Evolutionary conservation across 2,888 invertebrate species (phyloP), one percentile per base, ranked within the genome.

Genomic region (Elegia similella): DNA sequence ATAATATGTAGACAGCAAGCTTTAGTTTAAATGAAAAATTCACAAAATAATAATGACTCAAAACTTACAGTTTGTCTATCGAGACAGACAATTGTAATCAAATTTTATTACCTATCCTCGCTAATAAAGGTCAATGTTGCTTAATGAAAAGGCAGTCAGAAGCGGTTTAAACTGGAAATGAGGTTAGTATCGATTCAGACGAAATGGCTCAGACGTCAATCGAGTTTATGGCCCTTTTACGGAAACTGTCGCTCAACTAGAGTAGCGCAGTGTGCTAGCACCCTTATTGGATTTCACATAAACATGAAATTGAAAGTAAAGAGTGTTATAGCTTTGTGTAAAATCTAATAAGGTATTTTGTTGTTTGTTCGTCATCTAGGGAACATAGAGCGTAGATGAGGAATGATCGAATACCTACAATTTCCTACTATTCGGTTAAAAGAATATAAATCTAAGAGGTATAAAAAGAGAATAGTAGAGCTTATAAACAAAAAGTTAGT

Each of bases 141-240:
- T 50, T 50, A 50, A 50, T 50, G 48, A 42, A 56, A 56, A 48
- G 29, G 48, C 46, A 46, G 42, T 42, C 42, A 23, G 38, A 48
- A 48, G 48, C 42, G 48, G 42, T 48, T 48, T 48, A 56, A 50
- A 48, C 48, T 56, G 7, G 56, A 50, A 56, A 56, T 48, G 48
- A 29, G 23, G 38, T 42, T 42, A 56, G 56, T 56, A 56, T 56
- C 56, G 56, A 56, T 56, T 56, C 48, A 29, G 48, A 48, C 42
- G 56, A 50, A 56, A 56, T 56, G 42, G 56, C 56, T 29, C 56
- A 38, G 56, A 50, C 56, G 56, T 56, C 56, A 55, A 55, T 55
- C 54, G 32, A 48, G 56, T 56, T 56, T 56, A 56, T 46, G 7
- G 55, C 55, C 47, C 47, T 55, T 55, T 55, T 46, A 55, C 38